Evolutionary conservation across 2,888 invertebrate species (phyloP).

Genomic region (Zootermopsis nevadensis): DNA sequence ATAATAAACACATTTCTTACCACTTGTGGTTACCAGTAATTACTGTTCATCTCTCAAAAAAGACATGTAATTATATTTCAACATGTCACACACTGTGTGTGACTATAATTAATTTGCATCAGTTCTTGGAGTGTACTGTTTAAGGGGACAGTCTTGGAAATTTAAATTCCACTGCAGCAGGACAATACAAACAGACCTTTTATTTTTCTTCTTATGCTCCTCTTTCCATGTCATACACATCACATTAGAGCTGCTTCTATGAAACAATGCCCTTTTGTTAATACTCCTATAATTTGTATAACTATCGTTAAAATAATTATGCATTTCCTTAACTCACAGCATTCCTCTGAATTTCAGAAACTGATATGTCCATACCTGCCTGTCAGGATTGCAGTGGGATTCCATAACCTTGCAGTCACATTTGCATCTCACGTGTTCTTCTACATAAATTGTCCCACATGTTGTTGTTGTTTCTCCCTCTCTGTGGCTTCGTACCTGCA

Average conservation of each 20-base stretch:
- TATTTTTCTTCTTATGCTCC: not conserved
- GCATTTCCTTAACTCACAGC: no score
- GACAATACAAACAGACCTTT: not conserved
- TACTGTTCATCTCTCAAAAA: no score
- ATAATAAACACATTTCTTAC: no score
- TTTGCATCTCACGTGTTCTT: constrained; percentile 2
- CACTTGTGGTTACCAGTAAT: no score
- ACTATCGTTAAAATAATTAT: no score
- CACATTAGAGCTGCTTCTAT: no score
- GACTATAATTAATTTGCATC: not conserved
- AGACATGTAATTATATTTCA: not conserved
- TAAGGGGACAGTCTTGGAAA: not conserved
- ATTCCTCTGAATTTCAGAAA: no score
- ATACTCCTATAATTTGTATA: no score
- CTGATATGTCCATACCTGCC: not conserved
- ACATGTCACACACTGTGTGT: not conserved
- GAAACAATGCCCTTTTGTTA: no score
- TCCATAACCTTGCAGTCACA: constrained; percentile 20
- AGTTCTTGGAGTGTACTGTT: not conserved
- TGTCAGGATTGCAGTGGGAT: not conserved
- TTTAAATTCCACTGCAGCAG: not conserved
- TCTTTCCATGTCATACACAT: not conserved
- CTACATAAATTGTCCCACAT: constrained; percentile 11
- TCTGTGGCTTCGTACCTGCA: no score
- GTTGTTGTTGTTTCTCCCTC: not conserved